Conservation (phyloP, 2,797 vertebrate genomes). For the Nyctalus aviator region DNA sequence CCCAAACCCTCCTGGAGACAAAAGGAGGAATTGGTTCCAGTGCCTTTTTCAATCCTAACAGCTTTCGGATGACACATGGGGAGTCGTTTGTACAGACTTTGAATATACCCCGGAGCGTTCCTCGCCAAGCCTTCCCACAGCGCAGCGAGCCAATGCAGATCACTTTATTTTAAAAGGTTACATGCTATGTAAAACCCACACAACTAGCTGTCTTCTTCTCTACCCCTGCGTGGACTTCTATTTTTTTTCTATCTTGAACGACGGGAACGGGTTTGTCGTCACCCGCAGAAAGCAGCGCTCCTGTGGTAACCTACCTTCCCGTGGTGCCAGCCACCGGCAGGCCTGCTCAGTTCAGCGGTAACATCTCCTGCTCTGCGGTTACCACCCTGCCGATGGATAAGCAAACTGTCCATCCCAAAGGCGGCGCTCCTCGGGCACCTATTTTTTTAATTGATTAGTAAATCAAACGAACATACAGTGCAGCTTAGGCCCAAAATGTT, state of each 20-base stretch:
- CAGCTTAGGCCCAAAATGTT: not conserved
- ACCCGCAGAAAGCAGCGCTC: constrained; percentile 31
- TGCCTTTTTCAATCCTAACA: constrained; percentile 83
- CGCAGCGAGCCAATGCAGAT: constrained; percentile 80
- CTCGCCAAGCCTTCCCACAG: constrained; percentile 83
- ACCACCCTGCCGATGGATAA: not conserved
- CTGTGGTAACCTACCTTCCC: constrained; percentile 18
- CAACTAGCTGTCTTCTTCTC: constrained; percentile 77
- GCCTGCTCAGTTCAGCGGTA: not conserved
- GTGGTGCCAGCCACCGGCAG: not conserved
- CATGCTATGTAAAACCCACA: constrained; percentile 82
- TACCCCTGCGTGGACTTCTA: constrained; percentile 70
- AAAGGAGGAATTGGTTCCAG: constrained; percentile 82
- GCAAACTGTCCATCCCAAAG: constrained; percentile 48
- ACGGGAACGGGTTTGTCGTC: constrained; percentile 36
- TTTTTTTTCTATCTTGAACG: constrained; percentile 59
- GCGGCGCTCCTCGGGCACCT: not conserved
- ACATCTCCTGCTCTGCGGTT: not conserved
- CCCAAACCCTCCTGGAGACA: constrained; percentile 82
- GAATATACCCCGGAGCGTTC: constrained; percentile 79
- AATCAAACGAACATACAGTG: constrained; percentile 2
- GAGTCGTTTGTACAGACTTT: constrained; percentile 82
- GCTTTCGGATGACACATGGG: constrained; percentile 84
- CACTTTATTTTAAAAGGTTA: constrained; percentile 84
- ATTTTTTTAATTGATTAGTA: not conserved